Base-by-base conservation (phyloP, 2,113 vertebrate species). In the Carassius carassius region DNA sequence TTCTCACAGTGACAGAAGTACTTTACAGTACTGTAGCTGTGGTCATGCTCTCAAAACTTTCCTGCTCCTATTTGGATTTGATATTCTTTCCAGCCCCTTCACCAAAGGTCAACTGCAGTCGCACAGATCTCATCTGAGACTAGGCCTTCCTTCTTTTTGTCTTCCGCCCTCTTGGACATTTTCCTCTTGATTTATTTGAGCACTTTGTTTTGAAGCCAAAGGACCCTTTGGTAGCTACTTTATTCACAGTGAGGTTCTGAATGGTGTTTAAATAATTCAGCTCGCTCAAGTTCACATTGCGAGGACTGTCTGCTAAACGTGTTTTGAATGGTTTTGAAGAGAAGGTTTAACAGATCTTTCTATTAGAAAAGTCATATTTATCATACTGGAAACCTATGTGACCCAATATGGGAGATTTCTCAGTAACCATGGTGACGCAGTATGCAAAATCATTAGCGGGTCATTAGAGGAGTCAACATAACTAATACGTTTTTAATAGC, bases 401-500 rank as follows among this genome's bases (percentile, higher is more conserved):
- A 56, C 56, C 56, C 4, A 32, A 60, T 81, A 51, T 13, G 16
- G 56, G 21, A 2, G 32, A 4, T 73, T 82, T 41, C 13, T 72
- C 88, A 65, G 81, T 75, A 69, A 62, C 63, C 86, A 90, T 82
- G 75, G 76, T 37, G 14, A 85, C 82, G 54, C 58, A 65, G 81
- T 19, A 35, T 49, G 73, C 82, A 58, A 29, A 67, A 76, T 63
- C 85, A 88, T 83, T 88, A 89, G 85, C 75, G 75, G 82, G 44
- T 82, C 85, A 90, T 90, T 88, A 91, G 49, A 2, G 47, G 73
- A 86, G 82, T 90, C 85, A 83, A 90, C 91, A 84, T 74, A n/a
- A 21, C 75, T 86, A 89, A 90, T 85, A 84, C 60, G 87, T 47
- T 47, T 16, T 19, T 86, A 88, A 89, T 85, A 21, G 74, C 76